Percentiles rank a stretch among this genome's conserved stretches.
These are phyloP conservation scores for Mactra quadrangularis DNA, from an alignment of 1,140 invertebrate species.

Conservation along the genomic window DNA sequence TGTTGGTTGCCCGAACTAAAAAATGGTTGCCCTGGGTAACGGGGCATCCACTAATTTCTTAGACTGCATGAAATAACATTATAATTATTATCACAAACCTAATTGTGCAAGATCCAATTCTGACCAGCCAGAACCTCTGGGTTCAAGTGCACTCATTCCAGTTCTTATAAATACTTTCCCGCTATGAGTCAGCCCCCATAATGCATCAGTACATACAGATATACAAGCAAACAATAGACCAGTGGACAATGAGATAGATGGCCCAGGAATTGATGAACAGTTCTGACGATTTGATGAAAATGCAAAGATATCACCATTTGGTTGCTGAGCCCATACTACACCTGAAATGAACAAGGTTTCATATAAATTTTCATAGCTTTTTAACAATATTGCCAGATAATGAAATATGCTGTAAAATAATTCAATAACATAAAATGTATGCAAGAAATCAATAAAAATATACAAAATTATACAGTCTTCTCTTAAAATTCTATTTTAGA, in stretches of 20 bases:
- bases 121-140: constrained; percentile 83
- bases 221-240: constrained; percentile 78
- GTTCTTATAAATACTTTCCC: constrained; percentile 84
- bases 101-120: constrained; percentile 84
- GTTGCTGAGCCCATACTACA: constrained; percentile 83
- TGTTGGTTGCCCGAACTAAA: no score
- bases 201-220: constrained; percentile 80
- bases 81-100: constrained; percentile 74
- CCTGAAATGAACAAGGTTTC: constrained; percentile 73
- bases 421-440: no score
- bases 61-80: no score
- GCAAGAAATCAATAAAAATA: no score
- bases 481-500: no score
- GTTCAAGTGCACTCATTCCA: constrained; percentile 81
- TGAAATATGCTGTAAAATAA: no score
- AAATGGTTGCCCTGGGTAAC: no score
- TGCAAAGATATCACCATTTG: constrained; percentile 83
- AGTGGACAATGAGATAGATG: constrained; percentile 2
- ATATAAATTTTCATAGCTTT: no score
- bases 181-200: constrained; percentile 84
- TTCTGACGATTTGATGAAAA: constrained; percentile 70
- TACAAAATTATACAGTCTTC: no score
- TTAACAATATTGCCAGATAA: no score
- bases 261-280: constrained; percentile 62
- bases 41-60: no score